Percentiles rank a stretch among this genome's conserved stretches.
Evolutionary conservation across 2,888 invertebrate genomes (phyloP).

Genomic region (Dicranocentrus wangi): DNA sequence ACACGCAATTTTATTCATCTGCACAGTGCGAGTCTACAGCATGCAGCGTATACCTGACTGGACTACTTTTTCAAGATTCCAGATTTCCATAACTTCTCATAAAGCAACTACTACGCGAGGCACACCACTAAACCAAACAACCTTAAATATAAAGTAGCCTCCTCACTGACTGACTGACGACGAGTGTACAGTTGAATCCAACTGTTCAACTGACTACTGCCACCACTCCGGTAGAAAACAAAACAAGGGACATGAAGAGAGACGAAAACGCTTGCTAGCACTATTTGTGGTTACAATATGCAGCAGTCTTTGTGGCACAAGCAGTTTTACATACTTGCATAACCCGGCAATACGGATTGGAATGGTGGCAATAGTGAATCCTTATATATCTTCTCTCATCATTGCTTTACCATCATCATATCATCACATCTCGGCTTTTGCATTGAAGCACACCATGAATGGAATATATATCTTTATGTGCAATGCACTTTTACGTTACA

Average conservation of each 20-base stretch:
- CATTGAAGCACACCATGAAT: background rate
- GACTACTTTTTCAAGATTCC: no score
- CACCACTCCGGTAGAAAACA: conserved; percentile 34
- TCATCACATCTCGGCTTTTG: conserved; percentile 7
- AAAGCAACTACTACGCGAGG: background rate
- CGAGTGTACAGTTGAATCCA: conserved; percentile 53
- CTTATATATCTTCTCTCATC: conserved; percentile 26
- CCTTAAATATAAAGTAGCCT: conserved; percentile 4
- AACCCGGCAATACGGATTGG: background rate
- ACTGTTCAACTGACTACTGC: conserved; percentile 52
- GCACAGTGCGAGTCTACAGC: no score
- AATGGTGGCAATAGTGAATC: conserved; percentile 24
- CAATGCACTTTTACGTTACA: background rate
- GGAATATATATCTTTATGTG: background rate
- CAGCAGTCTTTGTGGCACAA: background rate
- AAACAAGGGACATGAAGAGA: conserved; percentile 45
- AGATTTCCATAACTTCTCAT: background rate
- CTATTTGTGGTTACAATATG: conserved; percentile 46
- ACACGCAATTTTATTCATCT: no score
- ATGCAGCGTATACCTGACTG: no score
- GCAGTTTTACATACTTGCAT: background rate
- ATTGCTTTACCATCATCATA: conserved; percentile 20
- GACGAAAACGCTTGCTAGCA: conserved; percentile 37
- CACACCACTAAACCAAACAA: conserved; percentile 1
- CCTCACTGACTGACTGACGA: conserved; percentile 29